phyloP scores from a whole-genome alignment of 35 echinoderm and acorn worm genomes.

The Ptychodera flava region DNA sequence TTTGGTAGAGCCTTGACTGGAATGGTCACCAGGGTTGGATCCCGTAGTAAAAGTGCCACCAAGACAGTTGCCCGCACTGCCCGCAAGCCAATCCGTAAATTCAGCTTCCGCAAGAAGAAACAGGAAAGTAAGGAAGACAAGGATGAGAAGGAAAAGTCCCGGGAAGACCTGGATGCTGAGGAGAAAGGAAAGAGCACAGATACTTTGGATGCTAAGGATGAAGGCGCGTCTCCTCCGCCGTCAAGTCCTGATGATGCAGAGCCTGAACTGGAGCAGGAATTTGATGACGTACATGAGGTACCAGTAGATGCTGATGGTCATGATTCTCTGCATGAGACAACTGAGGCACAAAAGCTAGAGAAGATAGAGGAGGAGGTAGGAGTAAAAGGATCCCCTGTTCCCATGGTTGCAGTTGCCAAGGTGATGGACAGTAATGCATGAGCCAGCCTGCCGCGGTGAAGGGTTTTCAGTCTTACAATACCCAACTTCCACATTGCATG shows the following conservation, averaged over 20 bases:
- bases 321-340: neutral
- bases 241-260: neutral
- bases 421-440: neutral
- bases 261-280: neutral
- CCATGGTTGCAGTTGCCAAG: neutral
- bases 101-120: neutral
- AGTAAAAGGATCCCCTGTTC: neutral
- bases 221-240: neutral
- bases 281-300: neutral
- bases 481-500: neutral
- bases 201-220: neutral
- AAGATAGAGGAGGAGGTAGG: neutral
- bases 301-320: neutral
- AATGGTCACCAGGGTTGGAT: neutral
- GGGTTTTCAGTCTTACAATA: no score
- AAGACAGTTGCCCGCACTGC: neutral
- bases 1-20: neutral
- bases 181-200: neutral
- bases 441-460: neutral
- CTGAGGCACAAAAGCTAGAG: neutral
- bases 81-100: neutral
- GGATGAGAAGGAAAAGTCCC: neutral
- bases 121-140: neutral
- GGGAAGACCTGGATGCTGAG: neutral
- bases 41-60: neutral